These are phyloP conservation scores for Popillia japonica DNA, from an alignment of 1,140 invertebrate species.

Conservation along the genomic window DNA sequence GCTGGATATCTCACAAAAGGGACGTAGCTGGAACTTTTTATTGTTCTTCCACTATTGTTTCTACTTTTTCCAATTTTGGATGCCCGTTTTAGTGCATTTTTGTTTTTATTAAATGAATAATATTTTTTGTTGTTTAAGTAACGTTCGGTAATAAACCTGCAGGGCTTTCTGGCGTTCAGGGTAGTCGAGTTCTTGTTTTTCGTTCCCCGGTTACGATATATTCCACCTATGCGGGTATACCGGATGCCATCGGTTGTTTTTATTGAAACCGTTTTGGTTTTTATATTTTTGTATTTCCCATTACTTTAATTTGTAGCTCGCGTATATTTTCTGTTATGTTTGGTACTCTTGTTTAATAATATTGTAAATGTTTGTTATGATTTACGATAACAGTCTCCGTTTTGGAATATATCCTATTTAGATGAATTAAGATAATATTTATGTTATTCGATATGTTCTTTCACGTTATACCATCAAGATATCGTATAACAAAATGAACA, in stretches of 20 bases:
- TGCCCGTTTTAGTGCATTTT: conserved; percentile 22
- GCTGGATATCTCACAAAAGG: conserved; percentile 47
- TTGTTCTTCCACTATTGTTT: conserved; percentile 45
- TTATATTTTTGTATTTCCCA: not conserved
- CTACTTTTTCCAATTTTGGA: conserved; percentile 34
- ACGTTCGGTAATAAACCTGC: conserved; percentile 25
- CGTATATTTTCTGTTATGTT: too few species aligned
- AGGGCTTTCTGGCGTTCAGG: not conserved
- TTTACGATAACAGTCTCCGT: too few species aligned
- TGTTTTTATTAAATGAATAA: conserved; percentile 34
- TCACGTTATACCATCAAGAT: too few species aligned
- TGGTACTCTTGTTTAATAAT: too few species aligned
- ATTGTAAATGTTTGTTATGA: too few species aligned
- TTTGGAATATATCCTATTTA: too few species aligned
- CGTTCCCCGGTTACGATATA: not conserved
- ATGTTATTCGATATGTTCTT: too few species aligned
- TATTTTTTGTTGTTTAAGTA: conserved; percentile 16
- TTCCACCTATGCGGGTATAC: not conserved
- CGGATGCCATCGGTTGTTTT: not conserved
- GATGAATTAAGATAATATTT: too few species aligned
- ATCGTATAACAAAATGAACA: too few species aligned
- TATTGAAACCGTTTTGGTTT: not conserved
- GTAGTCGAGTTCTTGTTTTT: not conserved
- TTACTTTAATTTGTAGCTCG: too few species aligned
- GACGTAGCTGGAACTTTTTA: conserved; percentile 42